Conservation (phyloP, 2,797 vertebrate species). For the Euthynnus affinis region DNA sequence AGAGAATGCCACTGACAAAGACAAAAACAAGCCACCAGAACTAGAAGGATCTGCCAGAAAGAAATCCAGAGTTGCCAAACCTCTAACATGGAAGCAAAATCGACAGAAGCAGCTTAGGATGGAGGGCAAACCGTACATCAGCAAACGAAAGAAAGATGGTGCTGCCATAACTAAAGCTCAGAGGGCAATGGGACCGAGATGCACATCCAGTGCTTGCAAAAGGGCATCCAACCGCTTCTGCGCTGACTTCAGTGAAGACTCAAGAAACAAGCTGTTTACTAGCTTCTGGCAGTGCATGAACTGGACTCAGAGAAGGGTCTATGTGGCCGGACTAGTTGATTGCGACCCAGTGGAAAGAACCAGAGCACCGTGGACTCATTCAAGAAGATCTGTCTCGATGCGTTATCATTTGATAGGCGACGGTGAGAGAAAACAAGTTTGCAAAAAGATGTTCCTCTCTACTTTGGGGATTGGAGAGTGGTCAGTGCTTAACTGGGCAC, state of each 20-base stretch:
- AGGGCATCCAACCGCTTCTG: constrained; percentile 68
- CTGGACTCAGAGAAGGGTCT: constrained; percentile 62
- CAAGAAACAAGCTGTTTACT: constrained; percentile 39
- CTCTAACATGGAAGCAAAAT: constrained; percentile 64
- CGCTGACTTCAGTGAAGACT: constrained; percentile 54
- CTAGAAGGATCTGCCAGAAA: constrained; percentile 37
- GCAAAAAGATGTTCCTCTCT: constrained; percentile 71
- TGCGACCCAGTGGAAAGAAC: constrained; percentile 63
- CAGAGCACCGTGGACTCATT: constrained; percentile 58
- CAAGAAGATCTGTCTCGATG: constrained; percentile 66
- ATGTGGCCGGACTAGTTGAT: constrained; percentile 55
- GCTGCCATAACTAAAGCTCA: constrained; percentile 51
- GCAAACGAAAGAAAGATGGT: constrained; percentile 63
- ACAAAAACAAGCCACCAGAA: constrained; percentile 16
- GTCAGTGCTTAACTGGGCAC: constrained; percentile 70
- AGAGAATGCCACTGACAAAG: constrained; percentile 15
- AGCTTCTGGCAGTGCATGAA: constrained; percentile 68
- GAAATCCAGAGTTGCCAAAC: constrained; percentile 58
- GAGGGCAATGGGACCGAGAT: constrained; percentile 50
- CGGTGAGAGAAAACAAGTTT: constrained; percentile 54
- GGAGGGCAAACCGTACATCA: constrained; percentile 66
- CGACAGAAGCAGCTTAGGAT: constrained; percentile 63
- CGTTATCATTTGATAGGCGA: constrained; percentile 54
- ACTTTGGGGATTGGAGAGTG: constrained; percentile 69
- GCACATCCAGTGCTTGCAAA: constrained; percentile 59